Evolutionary conservation across 2,797 vertebrate genomes (phyloP).

Genomic region (Lagodon rhomboides): DNA sequence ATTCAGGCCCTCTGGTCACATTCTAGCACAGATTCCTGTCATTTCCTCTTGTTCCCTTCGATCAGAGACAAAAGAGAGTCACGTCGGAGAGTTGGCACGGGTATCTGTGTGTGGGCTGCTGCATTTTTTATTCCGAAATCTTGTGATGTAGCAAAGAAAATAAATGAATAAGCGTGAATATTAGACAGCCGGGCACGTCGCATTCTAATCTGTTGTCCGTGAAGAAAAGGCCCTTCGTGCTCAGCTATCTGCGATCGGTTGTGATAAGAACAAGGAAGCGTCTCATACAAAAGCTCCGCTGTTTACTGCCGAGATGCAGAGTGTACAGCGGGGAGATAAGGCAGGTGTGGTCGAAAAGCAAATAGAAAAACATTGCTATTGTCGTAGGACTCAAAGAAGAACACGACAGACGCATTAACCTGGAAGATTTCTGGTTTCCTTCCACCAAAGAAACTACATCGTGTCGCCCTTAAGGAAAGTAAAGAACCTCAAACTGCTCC

Average conservation of each 20-base stretch:
- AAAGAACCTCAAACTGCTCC: no score
- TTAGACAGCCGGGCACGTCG: constrained; percentile 1
- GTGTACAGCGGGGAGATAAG: constrained; percentile 17
- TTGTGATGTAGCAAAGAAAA: background rate
- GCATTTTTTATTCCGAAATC: background rate
- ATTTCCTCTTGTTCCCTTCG: background rate
- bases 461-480: no score
- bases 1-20: background rate
- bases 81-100: background rate
- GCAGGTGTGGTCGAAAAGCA: constrained; percentile 24
- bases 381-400: background rate
- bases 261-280: constrained; percentile 10
- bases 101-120: background rate
- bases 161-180: no score
- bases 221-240: background rate
- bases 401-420: background rate
- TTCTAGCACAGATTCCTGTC: background rate
- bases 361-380: background rate
- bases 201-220: background rate
- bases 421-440: background rate
- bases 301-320: constrained; percentile 14
- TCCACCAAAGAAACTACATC: background rate
- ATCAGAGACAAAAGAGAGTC: background rate
- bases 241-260: constrained; percentile 15
- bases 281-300: background rate